Evolutionary conservation across 2,797 vertebrate species (phyloP).

Genomic region (Rachycentron canadum): DNA sequence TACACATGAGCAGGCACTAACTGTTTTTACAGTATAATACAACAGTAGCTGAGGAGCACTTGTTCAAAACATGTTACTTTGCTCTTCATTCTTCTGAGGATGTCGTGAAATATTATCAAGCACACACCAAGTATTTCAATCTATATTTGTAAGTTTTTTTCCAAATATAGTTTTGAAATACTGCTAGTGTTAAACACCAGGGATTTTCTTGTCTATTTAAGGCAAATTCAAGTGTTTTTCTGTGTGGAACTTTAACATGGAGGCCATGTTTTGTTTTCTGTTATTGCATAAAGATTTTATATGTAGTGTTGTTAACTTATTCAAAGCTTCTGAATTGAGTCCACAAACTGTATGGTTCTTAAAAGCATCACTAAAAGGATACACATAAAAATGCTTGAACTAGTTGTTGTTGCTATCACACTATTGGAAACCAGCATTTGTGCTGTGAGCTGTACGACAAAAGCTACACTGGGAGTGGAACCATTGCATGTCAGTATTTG

Average conservation of each 20-base stretch:
- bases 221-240: slow-evolving; percentile 46
- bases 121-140: not conserved
- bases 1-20: slow-evolving; percentile 67
- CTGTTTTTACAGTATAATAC: slow-evolving; percentile 67
- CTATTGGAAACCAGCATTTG: slow-evolving; percentile 5
- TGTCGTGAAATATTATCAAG: slow-evolving; percentile 5
- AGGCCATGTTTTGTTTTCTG: not conserved
- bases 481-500: not conserved
- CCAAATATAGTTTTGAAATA: slow-evolving; percentile 10
- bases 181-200: slow-evolving; percentile 6
- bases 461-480: slow-evolving; percentile 33
- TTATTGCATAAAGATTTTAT: slow-evolving; percentile 33
- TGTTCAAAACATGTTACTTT: not conserved
- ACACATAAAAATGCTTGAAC: slow-evolving; percentile 20
- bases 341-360: slow-evolving; percentile 6
- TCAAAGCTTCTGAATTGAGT: not conserved
- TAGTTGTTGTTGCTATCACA: slow-evolving; percentile 15
- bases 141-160: slow-evolving; percentile 9
- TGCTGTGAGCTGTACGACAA: not conserved
- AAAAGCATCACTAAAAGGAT: slow-evolving; percentile 31
- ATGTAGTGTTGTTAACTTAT: slow-evolving; percentile 19
- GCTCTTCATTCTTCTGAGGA: slow-evolving; percentile 10
- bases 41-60: slow-evolving; percentile 40
- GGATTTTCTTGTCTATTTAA: slow-evolving; percentile 7
- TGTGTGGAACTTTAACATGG: slow-evolving; percentile 17